Evolutionary conservation across 1,140 invertebrate genomes (phyloP).

Genomic region (Anastrepha obliqua): DNA sequence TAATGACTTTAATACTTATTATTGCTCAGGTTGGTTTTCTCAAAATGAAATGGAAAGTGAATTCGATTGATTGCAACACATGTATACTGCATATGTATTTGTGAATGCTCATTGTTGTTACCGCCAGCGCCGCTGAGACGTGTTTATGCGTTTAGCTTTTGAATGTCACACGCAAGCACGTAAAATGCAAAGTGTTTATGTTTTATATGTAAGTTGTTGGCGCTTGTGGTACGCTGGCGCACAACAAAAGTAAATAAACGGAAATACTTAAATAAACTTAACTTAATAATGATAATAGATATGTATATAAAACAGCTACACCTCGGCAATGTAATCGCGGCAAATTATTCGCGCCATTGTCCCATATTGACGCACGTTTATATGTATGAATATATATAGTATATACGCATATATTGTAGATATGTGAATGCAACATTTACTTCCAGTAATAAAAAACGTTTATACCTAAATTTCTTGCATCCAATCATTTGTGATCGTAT

Average conservation of each 20-base stretch:
- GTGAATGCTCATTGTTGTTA: neutral
- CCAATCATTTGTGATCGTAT: neutral
- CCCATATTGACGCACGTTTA: too few relatives aligned
- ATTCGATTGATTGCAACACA: neutral
- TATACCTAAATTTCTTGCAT: neutral
- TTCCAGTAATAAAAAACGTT: conserved; percentile 3
- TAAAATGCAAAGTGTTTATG: neutral
- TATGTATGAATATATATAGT: too few relatives aligned
- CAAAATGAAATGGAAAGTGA: conserved; percentile 30
- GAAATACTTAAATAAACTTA: too few relatives aligned
- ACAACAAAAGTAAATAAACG: too few relatives aligned
- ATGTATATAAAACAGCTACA: too few relatives aligned
- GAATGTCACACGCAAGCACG: neutral
- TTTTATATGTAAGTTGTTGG: too few relatives aligned
- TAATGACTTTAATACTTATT: too few relatives aligned
- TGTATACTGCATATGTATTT: neutral
- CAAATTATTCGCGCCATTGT: neutral
- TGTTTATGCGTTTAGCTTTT: conserved; percentile 19
- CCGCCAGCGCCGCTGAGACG: neutral
- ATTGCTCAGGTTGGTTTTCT: neutral
- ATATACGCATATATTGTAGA: neutral
- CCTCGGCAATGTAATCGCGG: neutral
- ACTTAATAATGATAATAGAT: too few relatives aligned
- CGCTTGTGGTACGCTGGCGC: too few relatives aligned
- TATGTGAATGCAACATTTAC: conserved; percentile 15